Percentiles rank a stretch among this genome's conserved stretches.
Evolutionary conservation across 2,797 vertebrate genomes (phyloP).

Genomic region (Lutjanus argentimaculatus): DNA sequence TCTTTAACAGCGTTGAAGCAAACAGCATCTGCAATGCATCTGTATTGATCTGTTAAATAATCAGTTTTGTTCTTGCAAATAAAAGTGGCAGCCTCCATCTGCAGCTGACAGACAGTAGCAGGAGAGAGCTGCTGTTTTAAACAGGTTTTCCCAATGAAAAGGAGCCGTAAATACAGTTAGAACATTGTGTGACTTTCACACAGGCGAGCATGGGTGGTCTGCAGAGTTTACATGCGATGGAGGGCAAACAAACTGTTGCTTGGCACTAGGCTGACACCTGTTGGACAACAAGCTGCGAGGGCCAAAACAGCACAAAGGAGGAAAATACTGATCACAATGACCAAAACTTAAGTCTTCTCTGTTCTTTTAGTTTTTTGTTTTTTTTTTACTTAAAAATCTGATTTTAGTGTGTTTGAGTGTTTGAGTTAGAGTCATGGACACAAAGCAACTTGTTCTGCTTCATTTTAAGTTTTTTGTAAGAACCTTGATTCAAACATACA

Average conservation of each 20-base stretch:
- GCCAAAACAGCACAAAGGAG: not conserved
- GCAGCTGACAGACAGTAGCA: constrained; percentile 1
- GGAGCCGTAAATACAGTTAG: constrained; percentile 63
- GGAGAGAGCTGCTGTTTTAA: constrained; percentile 33
- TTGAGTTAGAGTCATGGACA: too few relatives aligned
- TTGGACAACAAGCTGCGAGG: constrained; percentile 66
- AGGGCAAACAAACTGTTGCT: constrained; percentile 49
- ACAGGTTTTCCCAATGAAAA: constrained; percentile 43
- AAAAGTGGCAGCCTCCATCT: not conserved
- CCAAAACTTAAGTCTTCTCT: not conserved
- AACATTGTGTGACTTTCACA: constrained; percentile 77
- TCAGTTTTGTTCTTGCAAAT: not conserved
- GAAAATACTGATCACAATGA: not conserved
- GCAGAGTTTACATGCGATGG: constrained; percentile 40
- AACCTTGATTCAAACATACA: not conserved
- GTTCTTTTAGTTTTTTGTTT: not conserved
- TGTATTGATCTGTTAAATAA: constrained; percentile 13
- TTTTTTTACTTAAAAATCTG: too few relatives aligned
- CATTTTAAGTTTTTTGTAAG: not conserved
- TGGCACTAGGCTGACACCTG: constrained; percentile 80
- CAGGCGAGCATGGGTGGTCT: constrained; percentile 74
- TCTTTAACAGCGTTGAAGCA: not conserved
- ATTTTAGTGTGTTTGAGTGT: too few relatives aligned
- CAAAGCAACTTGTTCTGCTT: not conserved
- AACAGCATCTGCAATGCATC: constrained; percentile 4